A percentile compares a stretch with the other conserved stretches of the same genome.
These are phyloP conservation scores for Onychostoma macrolepis DNA, from an alignment of 2,113 vertebrate genomes.

Conservation along the genomic window DNA sequence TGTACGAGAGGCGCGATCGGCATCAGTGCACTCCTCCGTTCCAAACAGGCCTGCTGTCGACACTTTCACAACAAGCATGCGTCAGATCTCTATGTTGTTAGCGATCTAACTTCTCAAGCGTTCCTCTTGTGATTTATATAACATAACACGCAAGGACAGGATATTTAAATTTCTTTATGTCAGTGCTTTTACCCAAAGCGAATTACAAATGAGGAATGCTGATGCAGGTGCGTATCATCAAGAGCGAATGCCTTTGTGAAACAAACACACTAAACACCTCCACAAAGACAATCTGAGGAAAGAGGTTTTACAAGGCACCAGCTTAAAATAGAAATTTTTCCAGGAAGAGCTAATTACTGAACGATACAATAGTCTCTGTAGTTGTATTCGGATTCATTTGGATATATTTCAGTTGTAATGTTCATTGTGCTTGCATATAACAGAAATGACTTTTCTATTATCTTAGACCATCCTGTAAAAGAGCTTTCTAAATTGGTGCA, in stretches of 20 bases:
- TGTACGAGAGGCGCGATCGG: neutral
- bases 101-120: neutral
- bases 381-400: too few species aligned
- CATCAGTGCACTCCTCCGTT: slow-evolving; percentile 23
- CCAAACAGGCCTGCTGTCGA: slow-evolving; percentile 23
- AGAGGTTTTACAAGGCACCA: neutral
- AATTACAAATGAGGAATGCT: neutral
- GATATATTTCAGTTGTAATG: too few species aligned
- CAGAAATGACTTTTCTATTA: too few species aligned
- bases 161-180: neutral
- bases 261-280: neutral
- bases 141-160: neutral
- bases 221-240: neutral
- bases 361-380: too few species aligned
- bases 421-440: too few species aligned
- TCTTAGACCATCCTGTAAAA: too few species aligned
- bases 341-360: too few species aligned
- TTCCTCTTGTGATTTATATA: neutral
- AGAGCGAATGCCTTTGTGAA: neutral
- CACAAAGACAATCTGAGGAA: neutral
- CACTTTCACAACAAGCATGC: neutral
- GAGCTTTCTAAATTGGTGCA: too few species aligned
- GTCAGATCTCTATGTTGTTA: slow-evolving; percentile 23
- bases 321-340: neutral
- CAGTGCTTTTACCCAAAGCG: neutral